Base-by-base conservation (phyloP, 2,113 vertebrate genomes). In the Spea multiplicata region DNA sequence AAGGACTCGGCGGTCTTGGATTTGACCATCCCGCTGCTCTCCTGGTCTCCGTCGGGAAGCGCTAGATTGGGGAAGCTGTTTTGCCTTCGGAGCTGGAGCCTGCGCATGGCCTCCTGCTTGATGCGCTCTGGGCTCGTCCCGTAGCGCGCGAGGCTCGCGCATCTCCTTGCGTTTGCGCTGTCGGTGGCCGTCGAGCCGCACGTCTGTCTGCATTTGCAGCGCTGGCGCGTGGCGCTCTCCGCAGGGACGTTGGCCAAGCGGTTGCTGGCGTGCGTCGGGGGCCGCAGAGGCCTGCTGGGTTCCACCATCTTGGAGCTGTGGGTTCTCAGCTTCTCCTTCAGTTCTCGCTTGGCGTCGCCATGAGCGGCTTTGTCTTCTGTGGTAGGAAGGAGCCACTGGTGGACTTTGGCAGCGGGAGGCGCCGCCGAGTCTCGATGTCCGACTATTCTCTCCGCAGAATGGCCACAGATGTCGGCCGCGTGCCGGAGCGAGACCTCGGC, bases 311-410 rank as follows among this genome's bases (percentile, higher is more conserved):
- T 91, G 5, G 85, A 86, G 75, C 93, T 94, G 81, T 95, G 93
- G 64, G 92, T 86, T 71, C 92, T 91, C 61, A 95, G 91, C 57
- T 94, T 96, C 75, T 95, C 94, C 84, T 95, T 91, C 55, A 95
- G 73, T 44, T 92, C 94, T 57, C 90, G 93, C 73, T 87, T 91
- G 61, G 88, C 90, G 73, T 90, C 86, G 16, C 86, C 71, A 0
- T 87, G 83, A 4, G 87, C 49, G 12, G 82, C 84, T 88, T 85
- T 90, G 81, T 95, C 93, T 1, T 93, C 91, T 5, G 90, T 66
- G 0, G 87, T 83, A 71, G 91, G 87, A 68, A 95, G 92, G 17
- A 92, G 86, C 89, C 93, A 86, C 78, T 92, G 93, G 72, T 93
- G 91, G 82, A 86, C 76, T 83, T 73, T 90, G 83, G 86, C 83